Conservation (phyloP, 1,140 invertebrate genomes). For the Drosophila murphyi region DNA sequence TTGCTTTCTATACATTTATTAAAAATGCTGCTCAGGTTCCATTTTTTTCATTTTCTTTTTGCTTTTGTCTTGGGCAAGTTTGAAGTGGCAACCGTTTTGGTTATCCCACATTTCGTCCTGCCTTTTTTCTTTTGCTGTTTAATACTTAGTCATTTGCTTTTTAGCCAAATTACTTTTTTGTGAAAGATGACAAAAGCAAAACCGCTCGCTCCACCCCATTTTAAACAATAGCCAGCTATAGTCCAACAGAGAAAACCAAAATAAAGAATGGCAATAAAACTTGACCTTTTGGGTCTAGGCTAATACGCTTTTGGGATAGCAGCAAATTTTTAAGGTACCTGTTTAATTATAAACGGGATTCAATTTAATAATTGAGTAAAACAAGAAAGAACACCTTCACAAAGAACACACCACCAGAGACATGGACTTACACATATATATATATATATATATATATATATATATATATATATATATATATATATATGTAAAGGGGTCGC, state of each 20-base stretch:
- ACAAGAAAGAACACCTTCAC: not conserved
- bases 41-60: conserved; percentile 45
- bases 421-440: too few species aligned
- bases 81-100: conserved; percentile 39
- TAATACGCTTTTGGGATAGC: conserved; percentile 42
- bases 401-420: not conserved
- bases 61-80: conserved; percentile 46
- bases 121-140: conserved; percentile 42
- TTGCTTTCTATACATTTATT: conserved; percentile 29
- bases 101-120: conserved; percentile 28
- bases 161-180: conserved; percentile 71
- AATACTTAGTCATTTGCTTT: conserved; percentile 76
- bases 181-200: conserved; percentile 62
- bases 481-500: too few species aligned
- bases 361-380: conserved; percentile 15
- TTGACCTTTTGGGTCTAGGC: conserved; percentile 22
- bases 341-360: conserved; percentile 53
- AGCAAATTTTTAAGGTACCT: conserved; percentile 35
- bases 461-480: too few species aligned
- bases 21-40: conserved; percentile 39
- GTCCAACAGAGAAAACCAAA: conserved; percentile 14
- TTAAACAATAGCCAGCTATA: conserved; percentile 8
- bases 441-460: too few species aligned
- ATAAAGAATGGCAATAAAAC: conserved; percentile 33
- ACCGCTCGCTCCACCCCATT: conserved; percentile 23